Percentiles rank a stretch among this genome's conserved stretches.
These are phyloP conservation scores for Hesperophylax magnus DNA, from an alignment of 1,140 invertebrate species.

Conservation along the genomic window DNA sequence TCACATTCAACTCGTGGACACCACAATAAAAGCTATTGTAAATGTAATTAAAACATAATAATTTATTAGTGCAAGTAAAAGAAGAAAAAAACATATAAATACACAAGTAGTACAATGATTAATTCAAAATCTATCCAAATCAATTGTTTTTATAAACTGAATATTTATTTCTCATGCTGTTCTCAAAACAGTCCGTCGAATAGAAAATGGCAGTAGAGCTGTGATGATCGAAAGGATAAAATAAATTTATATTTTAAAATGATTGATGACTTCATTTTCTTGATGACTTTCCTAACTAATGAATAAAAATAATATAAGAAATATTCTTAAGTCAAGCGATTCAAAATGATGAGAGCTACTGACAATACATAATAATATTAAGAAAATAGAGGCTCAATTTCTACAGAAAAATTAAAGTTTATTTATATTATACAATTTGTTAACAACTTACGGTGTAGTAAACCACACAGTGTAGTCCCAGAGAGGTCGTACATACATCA, in stretches of 20 bases:
- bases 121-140: conserved; percentile 10
- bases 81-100: conserved; percentile 32
- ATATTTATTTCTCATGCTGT: neutral
- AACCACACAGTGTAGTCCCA: too few species aligned
- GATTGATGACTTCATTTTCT: neutral
- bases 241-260: conserved; percentile 13
- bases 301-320: conserved; percentile 29
- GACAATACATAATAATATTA: neutral
- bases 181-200: conserved; percentile 2
- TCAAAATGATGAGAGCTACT: conserved; percentile 10
- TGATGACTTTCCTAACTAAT: conserved; percentile 23
- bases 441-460: too few species aligned
- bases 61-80: conserved; percentile 44
- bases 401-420: conserved; percentile 6
- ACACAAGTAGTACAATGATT: conserved; percentile 4
- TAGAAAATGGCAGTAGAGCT: neutral
- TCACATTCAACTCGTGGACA: conserved; percentile 50
- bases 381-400: conserved; percentile 22
- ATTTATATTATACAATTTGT: neutral
- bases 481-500: too few species aligned
- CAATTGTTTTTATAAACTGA: neutral
- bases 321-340: conserved; percentile 17
- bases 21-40: conserved; percentile 44
- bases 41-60: conserved; percentile 37
- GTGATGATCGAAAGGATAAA: neutral